Evolutionary conservation across 2,888 invertebrate species (phyloP).

Genomic region (Oegoconia quadripuncta): DNA sequence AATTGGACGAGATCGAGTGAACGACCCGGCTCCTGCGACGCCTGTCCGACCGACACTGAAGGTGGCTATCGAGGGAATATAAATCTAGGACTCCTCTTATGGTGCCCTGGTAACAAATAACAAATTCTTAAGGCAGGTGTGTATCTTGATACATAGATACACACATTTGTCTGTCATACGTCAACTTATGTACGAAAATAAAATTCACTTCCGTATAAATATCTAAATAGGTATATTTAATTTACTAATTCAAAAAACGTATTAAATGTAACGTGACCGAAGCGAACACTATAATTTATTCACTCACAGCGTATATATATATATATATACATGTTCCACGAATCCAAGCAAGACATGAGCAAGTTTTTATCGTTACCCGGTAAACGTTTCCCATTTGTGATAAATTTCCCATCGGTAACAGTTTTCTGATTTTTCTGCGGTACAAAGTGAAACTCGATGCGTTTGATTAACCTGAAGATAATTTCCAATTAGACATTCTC

Average conservation of each 20-base stretch:
- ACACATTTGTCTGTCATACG: too few species aligned
- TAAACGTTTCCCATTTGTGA: constrained; percentile 5
- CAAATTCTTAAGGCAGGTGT: constrained; percentile 4
- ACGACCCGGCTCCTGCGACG: constrained; percentile 47
- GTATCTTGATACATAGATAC: too few species aligned
- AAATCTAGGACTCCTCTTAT: constrained; percentile 11
- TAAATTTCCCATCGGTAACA: constrained; percentile 7
- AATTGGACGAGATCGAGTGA: constrained; percentile 65
- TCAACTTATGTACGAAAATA: too few species aligned
- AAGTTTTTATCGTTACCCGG: constrained; percentile 6
- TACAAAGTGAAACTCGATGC: neutral
- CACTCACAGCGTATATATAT: too few species aligned
- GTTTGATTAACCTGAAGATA: neutral
- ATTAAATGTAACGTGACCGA: constrained; percentile 1
- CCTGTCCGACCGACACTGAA: constrained; percentile 37
- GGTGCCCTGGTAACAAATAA: constrained; percentile 2
- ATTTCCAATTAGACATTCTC: too few species aligned
- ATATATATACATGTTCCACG: too few species aligned
- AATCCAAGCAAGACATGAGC: constrained; percentile 8
- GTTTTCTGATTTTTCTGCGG: constrained; percentile 12
- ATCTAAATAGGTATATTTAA: neutral
- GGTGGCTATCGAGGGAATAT: constrained; percentile 27
- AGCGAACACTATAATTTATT: constrained; percentile 13
- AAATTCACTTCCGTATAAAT: too few species aligned
- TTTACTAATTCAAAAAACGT: neutral